Conservation (phyloP, 1,140 invertebrate species). For the Achatina immaculata region DNA sequence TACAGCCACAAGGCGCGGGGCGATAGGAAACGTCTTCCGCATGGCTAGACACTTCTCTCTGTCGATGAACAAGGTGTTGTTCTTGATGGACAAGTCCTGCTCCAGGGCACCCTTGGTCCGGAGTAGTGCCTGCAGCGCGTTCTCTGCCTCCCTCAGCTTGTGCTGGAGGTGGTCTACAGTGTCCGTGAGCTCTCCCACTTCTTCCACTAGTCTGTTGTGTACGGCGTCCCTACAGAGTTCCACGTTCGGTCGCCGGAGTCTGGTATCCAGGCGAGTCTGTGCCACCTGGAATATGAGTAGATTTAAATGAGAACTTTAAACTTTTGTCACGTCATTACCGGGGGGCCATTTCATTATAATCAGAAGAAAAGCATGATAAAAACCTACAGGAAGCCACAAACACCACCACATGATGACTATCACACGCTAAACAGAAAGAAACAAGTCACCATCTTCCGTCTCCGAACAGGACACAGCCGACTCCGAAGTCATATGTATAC, state of each 20-base stretch:
- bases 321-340: too few relatives aligned
- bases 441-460: too few relatives aligned
- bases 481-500: too few relatives aligned
- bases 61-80: conserved; percentile 92
- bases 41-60: conserved; percentile 93
- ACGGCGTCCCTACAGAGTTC: conserved; percentile 90
- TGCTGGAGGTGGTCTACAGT: conserved; percentile 68
- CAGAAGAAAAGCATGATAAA: too few relatives aligned
- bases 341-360: too few relatives aligned
- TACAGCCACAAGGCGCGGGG: conserved; percentile 64
- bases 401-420: too few relatives aligned
- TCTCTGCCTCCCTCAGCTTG: conserved; percentile 70
- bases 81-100: conserved; percentile 88
- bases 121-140: conserved; percentile 83
- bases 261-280: conserved; percentile 87
- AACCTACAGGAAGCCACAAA: too few relatives aligned
- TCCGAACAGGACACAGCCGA: too few relatives aligned
- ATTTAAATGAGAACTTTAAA: too few relatives aligned
- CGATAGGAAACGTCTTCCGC: conserved; percentile 85
- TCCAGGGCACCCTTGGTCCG: conserved; percentile 86
- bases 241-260: conserved; percentile 86
- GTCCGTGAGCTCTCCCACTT: conserved; percentile 69
- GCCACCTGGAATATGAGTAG: conserved; percentile 82
- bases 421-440: too few relatives aligned
- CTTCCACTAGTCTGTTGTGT: conserved; percentile 76